These are phyloP conservation scores for Saccopteryx leptura DNA, from an alignment of 2,113 vertebrate species.

Conservation along the genomic window DNA sequence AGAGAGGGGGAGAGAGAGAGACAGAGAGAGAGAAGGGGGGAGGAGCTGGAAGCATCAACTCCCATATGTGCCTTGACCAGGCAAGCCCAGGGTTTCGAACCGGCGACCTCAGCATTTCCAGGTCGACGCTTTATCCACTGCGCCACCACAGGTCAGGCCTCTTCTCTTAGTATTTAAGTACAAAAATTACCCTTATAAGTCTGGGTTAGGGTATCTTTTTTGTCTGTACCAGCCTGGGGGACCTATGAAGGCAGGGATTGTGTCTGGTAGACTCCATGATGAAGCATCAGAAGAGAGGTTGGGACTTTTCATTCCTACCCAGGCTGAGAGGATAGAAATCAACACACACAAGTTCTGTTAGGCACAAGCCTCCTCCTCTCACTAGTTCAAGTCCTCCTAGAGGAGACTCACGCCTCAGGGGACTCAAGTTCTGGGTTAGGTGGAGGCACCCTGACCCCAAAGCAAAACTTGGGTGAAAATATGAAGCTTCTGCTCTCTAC, in stretches of 20 bases:
- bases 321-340: background rate
- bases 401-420: background rate
- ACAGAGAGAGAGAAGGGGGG: too few relatives aligned
- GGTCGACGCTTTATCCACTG: too few relatives aligned
- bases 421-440: background rate
- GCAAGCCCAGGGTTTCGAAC: too few relatives aligned
- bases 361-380: background rate
- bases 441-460: background rate
- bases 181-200: background rate
- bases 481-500: background rate
- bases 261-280: background rate
- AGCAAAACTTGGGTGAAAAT: background rate
- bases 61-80: too few relatives aligned
- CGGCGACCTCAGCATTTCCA: too few relatives aligned
- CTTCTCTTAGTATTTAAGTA: background rate
- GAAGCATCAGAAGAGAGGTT: background rate
- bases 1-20: too few relatives aligned
- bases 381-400: background rate
- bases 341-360: background rate
- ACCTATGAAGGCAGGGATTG: background rate
- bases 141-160: too few relatives aligned
- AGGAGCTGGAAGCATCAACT: too few relatives aligned
- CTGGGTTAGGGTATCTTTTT: background rate
- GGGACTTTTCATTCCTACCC: background rate
- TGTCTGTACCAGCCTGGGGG: background rate